Evolutionary conservation across 2,797 vertebrate species (phyloP).

Genomic region (Micropoecilia bifurca): DNA sequence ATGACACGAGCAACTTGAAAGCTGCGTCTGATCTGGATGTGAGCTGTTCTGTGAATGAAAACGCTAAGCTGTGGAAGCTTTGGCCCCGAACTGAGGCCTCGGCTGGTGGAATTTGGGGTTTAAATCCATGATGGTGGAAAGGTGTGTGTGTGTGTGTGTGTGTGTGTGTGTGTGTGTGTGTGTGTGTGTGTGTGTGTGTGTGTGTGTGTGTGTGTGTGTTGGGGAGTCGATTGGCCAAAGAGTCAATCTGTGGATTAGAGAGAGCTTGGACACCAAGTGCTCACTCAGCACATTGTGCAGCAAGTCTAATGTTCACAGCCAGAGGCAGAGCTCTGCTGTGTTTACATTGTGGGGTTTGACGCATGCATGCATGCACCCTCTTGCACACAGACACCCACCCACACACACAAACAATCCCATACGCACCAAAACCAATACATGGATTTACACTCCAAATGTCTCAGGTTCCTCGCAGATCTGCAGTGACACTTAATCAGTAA

Average conservation of each 20-base stretch:
- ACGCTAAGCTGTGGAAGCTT: constrained; percentile 25
- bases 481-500: not conserved
- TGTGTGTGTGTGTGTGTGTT: not conserved
- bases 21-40: not conserved
- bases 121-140: constrained; percentile 25
- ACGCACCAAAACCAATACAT: constrained; percentile 15
- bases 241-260: constrained; percentile 77
- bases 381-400: constrained; percentile 27
- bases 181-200: constrained; percentile 3
- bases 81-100: constrained; percentile 52
- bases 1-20: not conserved
- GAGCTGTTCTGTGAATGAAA: constrained; percentile 21
- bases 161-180: constrained; percentile 5
- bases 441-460: constrained; percentile 16
- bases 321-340: constrained; percentile 63
- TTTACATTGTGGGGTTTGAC: constrained; percentile 61
- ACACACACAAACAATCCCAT: constrained; percentile 17
- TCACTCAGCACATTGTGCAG: constrained; percentile 78
- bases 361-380: constrained; percentile 40
- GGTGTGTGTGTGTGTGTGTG: constrained; percentile 25
- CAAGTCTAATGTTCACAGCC: constrained; percentile 72
- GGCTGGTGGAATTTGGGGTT: constrained; percentile 34
- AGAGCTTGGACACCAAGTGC: constrained; percentile 73
- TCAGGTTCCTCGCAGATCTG: constrained; percentile 14
- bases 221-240: constrained; percentile 56